Base-by-base conservation (phyloP, 1,140 invertebrate species). In the Leptinotarsa texana region DNA sequence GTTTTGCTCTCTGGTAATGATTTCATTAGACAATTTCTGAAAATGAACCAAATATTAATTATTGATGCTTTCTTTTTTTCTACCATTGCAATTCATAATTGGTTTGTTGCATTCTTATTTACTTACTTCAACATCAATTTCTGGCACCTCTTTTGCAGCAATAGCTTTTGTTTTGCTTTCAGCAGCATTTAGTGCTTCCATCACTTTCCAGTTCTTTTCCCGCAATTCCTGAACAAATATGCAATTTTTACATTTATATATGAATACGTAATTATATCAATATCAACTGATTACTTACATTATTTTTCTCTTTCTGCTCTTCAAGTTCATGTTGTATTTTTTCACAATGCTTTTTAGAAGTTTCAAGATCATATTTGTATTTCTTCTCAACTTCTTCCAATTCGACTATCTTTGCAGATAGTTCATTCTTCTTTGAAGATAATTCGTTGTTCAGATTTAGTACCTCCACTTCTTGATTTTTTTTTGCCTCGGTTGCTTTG, bases 181-280 rank as follows among this genome's bases (percentile, higher is more conserved):
- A 78, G 92, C 90, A 77, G 88, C 89, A 87, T 92, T 90, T 88
- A 94, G 90, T 85, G 93, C 93, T 88, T 94, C 93, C 92, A 94
- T 92, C 87, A 93, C 91, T 90, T 94, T 94, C 92, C 92, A 94
- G 88, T 94, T 94, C 89, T 93, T 94, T 88, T 88, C 90, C 87
- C 93, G 90, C 85, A 95, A 90, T 83, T 94, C 93, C 93, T 94
- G 87, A 80, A 86, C 18, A 42, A 42, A 42, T 11, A 11, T 42
- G 33, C 33, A 42, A 42, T 42, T 42, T 42, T 11, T 11, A 42
- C 33, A 11, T 42, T 42, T 42, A 42, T 42, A 27, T 18, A 15
- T 63, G 61, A 18, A 62, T 18, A n/a, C 1, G 17, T 63, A 63
- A 63, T 61, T 61, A n/a, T 17, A 62, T 62, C 21, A 6, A 66